phyloP scores from a whole-genome alignment of 2,113 vertebrate species.

The Bolborhynchus lineola region DNA sequence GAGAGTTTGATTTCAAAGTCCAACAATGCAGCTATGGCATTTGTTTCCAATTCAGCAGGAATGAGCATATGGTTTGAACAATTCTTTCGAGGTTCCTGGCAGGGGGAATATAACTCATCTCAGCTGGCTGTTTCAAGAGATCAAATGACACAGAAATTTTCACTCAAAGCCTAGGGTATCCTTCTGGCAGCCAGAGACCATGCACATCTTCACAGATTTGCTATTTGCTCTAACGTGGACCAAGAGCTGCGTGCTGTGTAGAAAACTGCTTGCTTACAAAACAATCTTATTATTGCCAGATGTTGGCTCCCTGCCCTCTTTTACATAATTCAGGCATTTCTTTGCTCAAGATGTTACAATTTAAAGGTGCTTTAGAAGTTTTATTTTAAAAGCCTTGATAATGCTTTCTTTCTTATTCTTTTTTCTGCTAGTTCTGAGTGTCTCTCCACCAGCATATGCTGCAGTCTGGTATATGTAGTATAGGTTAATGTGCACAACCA shows the following conservation, averaged over 20 bases:
- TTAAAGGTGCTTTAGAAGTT: slow-evolving; percentile 75
- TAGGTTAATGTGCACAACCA: background rate
- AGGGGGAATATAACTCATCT: slow-evolving; percentile 62
- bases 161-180: slow-evolving; percentile 47
- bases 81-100: slow-evolving; percentile 64
- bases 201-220: slow-evolving; percentile 51
- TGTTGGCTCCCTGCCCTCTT: slow-evolving; percentile 70
- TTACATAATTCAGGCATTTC: slow-evolving; percentile 72
- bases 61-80: slow-evolving; percentile 61
- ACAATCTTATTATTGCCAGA: slow-evolving; percentile 77
- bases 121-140: slow-evolving; percentile 63
- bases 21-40: slow-evolving; percentile 30
- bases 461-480: background rate
- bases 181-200: slow-evolving; percentile 63
- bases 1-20: slow-evolving; percentile 69
- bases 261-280: slow-evolving; percentile 74
- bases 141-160: slow-evolving; percentile 63
- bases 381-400: slow-evolving; percentile 63
- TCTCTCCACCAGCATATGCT: background rate
- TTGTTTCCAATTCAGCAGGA: slow-evolving; percentile 71
- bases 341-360: slow-evolving; percentile 70
- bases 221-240: slow-evolving; percentile 42
- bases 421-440: background rate
- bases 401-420: background rate
- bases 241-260: slow-evolving; percentile 49